Percentiles rank a stretch among this genome's conserved stretches.
Conservation (phyloP, 2,113 vertebrate species). For the Etia nguti region DNA sequence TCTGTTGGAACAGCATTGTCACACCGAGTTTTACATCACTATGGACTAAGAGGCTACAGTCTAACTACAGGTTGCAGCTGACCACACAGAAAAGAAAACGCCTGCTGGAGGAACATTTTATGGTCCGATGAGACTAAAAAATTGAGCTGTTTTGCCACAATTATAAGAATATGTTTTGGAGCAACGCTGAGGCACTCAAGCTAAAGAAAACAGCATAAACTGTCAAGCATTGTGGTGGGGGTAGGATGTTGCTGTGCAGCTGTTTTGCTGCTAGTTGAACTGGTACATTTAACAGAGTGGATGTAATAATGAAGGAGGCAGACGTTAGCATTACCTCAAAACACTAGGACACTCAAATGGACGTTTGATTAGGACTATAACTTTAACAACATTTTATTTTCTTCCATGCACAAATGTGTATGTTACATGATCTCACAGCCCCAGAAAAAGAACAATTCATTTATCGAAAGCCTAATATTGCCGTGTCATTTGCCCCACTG, state of each 20-base stretch:
- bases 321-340: neutral
- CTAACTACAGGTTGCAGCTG: neutral
- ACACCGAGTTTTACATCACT: neutral
- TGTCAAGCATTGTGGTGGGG: neutral
- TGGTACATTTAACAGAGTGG: neutral
- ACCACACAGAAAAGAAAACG: neutral
- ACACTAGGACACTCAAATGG: neutral
- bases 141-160: neutral
- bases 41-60: neutral
- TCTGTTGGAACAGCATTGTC: neutral
- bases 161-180: neutral
- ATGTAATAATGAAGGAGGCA: neutral
- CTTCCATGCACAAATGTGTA: neutral
- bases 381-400: neutral
- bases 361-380: neutral
- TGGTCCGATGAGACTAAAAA: neutral
- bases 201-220: neutral
- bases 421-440: neutral
- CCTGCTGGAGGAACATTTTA: neutral
- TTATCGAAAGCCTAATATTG: neutral
- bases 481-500: neutral
- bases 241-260: neutral
- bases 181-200: neutral
- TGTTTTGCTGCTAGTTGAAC: neutral
- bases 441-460: neutral